A percentile compares a stretch with the other conserved stretches of the same genome.
These are phyloP conservation scores for Thelaira solivaga DNA, from an alignment of 2,888 invertebrate species.

Conservation along the genomic window DNA sequence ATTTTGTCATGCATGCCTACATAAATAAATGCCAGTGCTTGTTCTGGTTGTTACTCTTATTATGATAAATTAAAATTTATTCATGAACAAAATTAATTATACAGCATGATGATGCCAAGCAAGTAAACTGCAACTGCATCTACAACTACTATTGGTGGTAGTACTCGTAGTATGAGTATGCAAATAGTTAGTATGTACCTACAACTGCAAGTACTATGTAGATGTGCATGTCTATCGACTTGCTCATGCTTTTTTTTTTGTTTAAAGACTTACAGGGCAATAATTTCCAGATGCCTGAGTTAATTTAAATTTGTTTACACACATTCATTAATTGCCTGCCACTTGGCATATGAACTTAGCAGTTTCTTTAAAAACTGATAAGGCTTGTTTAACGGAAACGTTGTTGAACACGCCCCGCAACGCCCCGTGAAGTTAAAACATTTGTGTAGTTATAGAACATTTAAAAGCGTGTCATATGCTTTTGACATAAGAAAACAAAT, in stretches of 20 bases:
- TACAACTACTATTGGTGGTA: no score
- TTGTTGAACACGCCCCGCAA: no score
- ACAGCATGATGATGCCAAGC: constrained; percentile 56
- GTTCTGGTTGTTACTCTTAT: constrained; percentile 51
- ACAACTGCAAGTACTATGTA: not conserved
- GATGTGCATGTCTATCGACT: no score
- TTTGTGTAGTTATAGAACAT: no score
- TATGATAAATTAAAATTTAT: constrained; percentile 70
- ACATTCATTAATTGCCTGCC: not conserved
- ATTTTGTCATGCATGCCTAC: constrained; percentile 47
- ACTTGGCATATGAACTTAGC: not conserved
- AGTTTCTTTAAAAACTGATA: not conserved
- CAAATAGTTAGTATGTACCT: constrained; percentile 3
- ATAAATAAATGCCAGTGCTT: constrained; percentile 31
- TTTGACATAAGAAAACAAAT: no score
- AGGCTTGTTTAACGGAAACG: no score
- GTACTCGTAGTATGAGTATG: constrained; percentile 4
- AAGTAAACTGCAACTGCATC: constrained; percentile 47
- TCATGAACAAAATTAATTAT: constrained; percentile 72
- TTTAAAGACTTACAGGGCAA: not conserved
- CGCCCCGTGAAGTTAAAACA: no score
- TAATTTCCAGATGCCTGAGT: not conserved
- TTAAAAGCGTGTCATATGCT: no score
- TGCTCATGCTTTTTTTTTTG: no score
- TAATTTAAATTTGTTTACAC: not conserved